Percentiles rank a stretch among this genome's conserved stretches.
Conservation (phyloP, 2,888 invertebrate genomes). For the Taphrorychus bicolor region DNA sequence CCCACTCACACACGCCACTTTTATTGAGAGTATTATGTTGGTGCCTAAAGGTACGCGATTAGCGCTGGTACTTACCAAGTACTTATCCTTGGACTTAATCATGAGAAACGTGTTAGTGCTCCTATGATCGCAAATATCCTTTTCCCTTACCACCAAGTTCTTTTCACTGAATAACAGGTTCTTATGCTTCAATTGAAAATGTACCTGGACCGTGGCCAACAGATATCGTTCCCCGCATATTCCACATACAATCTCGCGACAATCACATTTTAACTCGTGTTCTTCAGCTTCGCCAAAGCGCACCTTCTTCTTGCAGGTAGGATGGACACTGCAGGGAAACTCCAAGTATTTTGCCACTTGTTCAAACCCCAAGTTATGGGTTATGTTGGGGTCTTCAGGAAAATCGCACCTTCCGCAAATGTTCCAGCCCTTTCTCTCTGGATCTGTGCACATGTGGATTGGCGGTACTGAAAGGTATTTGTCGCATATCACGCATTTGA, state of each 20-base stretch:
- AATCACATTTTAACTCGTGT: not conserved
- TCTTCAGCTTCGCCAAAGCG: not conserved
- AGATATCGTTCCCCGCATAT: not conserved
- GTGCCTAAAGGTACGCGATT: not conserved
- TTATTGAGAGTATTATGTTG: not conserved
- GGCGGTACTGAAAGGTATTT: slow-evolving; percentile 8
- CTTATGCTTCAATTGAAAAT: not conserved
- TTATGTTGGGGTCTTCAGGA: not conserved
- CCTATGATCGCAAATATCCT: not conserved
- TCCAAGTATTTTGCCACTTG: not conserved
- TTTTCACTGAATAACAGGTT: not conserved
- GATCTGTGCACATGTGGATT: not conserved
- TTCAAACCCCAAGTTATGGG: not conserved
- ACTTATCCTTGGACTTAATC: not conserved
- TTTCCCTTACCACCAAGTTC: not conserved
- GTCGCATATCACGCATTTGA: not conserved
- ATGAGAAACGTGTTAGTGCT: not conserved
- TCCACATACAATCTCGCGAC: not conserved
- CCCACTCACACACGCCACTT: not conserved
- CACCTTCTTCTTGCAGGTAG: not conserved
- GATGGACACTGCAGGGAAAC: not conserved
- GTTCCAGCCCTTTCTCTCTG: not conserved
- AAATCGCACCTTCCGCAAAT: slow-evolving; percentile 2
- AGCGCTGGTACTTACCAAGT: not conserved
- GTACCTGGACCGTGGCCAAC: not conserved